phyloP scores from a whole-genome alignment of 2,113 vertebrate species.

The Puntigrus tetrazona region DNA sequence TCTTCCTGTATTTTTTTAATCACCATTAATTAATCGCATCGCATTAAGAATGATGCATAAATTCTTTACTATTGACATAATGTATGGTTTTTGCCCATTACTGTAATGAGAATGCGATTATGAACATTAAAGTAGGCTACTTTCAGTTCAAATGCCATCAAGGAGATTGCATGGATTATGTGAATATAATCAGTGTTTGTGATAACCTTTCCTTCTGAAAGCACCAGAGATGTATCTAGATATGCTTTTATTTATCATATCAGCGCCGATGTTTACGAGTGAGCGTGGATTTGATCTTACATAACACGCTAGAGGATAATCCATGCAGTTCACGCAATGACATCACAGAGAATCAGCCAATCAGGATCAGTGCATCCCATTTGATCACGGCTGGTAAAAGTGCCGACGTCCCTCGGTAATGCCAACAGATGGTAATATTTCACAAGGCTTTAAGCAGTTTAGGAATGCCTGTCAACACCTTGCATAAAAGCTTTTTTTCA shows the following conservation, averaged over 20 bases:
- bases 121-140: neutral
- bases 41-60: neutral
- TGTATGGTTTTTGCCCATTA: neutral
- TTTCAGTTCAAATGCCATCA: neutral
- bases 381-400: slow-evolving; percentile 9
- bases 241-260: slow-evolving; percentile 37
- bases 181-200: neutral
- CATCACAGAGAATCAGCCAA: slow-evolving; percentile 24
- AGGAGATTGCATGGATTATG: slow-evolving; percentile 10
- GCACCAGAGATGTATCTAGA: slow-evolving; percentile 3
- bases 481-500: neutral
- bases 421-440: slow-evolving; percentile 24
- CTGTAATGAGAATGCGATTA: neutral
- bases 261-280: slow-evolving; percentile 25
- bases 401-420: neutral
- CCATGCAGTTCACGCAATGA: slow-evolving; percentile 34
- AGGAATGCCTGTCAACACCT: neutral
- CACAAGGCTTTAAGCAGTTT: slow-evolving; percentile 1
- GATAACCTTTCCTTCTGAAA: slow-evolving; percentile 4
- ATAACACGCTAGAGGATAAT: slow-evolving; percentile 54
- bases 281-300: slow-evolving; percentile 59
- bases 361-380: slow-evolving; percentile 20
- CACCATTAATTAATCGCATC: neutral
- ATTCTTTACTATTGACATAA: neutral
- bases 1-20: neutral